phyloP scores from a whole-genome alignment of 2,888 invertebrate genomes.

The Chrysolina americana region DNA sequence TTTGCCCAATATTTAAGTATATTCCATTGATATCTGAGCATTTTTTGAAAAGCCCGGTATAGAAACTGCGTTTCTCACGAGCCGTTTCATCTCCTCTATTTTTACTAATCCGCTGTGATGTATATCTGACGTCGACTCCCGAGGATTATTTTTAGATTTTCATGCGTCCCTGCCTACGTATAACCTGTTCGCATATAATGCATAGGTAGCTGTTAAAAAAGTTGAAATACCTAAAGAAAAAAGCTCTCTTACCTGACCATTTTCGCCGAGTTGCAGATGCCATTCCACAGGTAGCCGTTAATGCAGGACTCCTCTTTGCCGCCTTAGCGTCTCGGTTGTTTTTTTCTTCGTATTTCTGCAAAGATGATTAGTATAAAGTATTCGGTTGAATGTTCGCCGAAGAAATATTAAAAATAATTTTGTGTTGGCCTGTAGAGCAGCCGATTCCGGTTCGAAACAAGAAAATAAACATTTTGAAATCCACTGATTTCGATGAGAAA shows the following conservation, averaged over 20 bases:
- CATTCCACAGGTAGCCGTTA: constrained; percentile 47
- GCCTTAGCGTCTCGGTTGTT: not conserved
- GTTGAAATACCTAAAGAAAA: constrained; percentile 9
- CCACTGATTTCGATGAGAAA: too few relatives aligned
- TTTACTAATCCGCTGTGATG: constrained; percentile 15
- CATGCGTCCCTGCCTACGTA: constrained; percentile 17
- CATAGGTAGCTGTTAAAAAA: constrained; percentile 2
- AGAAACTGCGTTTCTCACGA: constrained; percentile 11
- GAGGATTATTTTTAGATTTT: constrained; percentile 15
- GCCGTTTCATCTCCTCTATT: constrained; percentile 7
- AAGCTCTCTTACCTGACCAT: constrained; percentile 50
- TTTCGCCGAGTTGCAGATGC: constrained; percentile 53
- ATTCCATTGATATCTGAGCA: not conserved
- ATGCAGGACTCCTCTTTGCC: not conserved
- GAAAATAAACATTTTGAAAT: too few relatives aligned
- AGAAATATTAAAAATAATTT: not conserved
- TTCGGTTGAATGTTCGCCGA: not conserved
- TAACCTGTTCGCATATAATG: constrained; percentile 12
- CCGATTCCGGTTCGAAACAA: not conserved
- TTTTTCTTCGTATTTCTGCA: constrained; percentile 9
- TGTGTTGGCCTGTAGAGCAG: not conserved
- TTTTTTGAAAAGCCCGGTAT: not conserved
- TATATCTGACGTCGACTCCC: constrained; percentile 1
- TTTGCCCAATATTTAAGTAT: not conserved
- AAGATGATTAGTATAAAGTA: constrained; percentile 1